These are phyloP conservation scores for Drosophila simulans DNA, from an alignment of 1,140 invertebrate species.

Conservation along the genomic window DNA sequence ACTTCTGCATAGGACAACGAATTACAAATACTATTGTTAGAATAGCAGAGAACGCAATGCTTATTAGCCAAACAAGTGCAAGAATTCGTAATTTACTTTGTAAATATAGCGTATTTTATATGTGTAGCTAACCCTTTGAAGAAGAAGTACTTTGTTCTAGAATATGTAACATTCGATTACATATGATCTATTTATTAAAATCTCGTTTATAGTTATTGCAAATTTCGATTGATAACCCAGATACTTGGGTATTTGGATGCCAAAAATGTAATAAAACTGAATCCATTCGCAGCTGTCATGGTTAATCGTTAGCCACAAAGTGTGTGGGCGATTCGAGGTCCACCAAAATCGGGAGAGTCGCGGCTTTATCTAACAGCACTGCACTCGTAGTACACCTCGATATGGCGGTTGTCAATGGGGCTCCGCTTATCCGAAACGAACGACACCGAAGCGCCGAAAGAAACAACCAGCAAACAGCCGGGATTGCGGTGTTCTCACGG, in stretches of 20 bases:
- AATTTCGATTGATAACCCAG: too few species aligned
- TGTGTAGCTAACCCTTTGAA: neutral
- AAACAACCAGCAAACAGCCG: slow-evolving; percentile 25
- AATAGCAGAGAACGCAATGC: neutral
- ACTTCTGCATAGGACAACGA: neutral
- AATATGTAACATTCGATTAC: too few species aligned
- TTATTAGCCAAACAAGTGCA: neutral
- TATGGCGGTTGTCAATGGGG: slow-evolving; percentile 46
- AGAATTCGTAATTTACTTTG: neutral
- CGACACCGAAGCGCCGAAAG: slow-evolving; percentile 1
- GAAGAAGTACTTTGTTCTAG: neutral
- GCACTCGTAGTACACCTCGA: slow-evolving; percentile 11
- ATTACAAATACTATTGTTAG: slow-evolving; percentile 1
- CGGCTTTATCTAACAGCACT: slow-evolving; percentile 31
- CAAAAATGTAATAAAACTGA: neutral
- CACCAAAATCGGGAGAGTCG: slow-evolving; percentile 4
- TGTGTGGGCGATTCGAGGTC: neutral
- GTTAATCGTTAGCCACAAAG: neutral
- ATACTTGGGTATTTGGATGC: neutral
- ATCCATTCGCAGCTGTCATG: neutral
- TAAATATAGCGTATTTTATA: neutral
- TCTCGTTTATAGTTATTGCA: too few species aligned
- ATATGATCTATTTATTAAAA: too few species aligned
- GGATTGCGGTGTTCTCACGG: slow-evolving; percentile 35
- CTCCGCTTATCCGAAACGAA: slow-evolving; percentile 41